A percentile compares a stretch with the other conserved stretches of the same genome.
These are phyloP conservation scores for Ichneumon xanthorius DNA, from an alignment of 2,888 invertebrate genomes.

Conservation along the genomic window DNA sequence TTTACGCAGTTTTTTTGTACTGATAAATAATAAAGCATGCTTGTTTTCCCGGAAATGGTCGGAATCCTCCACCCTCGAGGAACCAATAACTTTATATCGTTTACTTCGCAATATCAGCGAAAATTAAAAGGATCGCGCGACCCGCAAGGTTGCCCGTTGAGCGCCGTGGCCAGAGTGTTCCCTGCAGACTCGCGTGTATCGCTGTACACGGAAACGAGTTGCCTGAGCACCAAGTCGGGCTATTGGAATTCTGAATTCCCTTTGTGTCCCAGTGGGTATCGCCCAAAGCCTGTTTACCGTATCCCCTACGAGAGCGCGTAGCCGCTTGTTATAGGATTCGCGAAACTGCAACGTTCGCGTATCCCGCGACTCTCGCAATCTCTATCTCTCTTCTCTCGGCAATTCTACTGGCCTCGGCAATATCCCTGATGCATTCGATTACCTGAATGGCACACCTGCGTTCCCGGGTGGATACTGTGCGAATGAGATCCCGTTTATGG, in stretches of 20 bases:
- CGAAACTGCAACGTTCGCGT: constrained; percentile 14
- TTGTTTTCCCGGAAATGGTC: no score
- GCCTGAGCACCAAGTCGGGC: constrained; percentile 15
- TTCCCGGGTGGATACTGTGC: constrained; percentile 47
- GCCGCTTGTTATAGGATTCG: neutral
- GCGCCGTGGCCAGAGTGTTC: neutral
- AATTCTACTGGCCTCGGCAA: constrained; percentile 39
- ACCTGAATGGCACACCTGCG: constrained; percentile 57
- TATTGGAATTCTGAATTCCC: constrained; percentile 59
- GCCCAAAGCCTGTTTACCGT: constrained; percentile 31
- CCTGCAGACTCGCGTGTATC: neutral
- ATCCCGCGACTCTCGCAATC: constrained; percentile 1
- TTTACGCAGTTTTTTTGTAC: no score
- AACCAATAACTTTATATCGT: no score
- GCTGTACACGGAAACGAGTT: constrained; percentile 27
- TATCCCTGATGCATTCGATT: constrained; percentile 62
- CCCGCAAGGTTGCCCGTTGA: neutral
- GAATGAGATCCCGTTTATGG: constrained; percentile 59
- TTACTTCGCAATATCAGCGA: neutral
- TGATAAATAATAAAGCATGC: no score
- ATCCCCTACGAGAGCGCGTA: constrained; percentile 8
- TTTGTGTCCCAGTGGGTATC: constrained; percentile 55
- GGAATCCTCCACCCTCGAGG: no score
- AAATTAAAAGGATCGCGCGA: neutral
- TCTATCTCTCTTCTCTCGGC: constrained; percentile 14